phyloP scores from a whole-genome alignment of 1,140 invertebrate species.

The Procambarus clarkii region DNA sequence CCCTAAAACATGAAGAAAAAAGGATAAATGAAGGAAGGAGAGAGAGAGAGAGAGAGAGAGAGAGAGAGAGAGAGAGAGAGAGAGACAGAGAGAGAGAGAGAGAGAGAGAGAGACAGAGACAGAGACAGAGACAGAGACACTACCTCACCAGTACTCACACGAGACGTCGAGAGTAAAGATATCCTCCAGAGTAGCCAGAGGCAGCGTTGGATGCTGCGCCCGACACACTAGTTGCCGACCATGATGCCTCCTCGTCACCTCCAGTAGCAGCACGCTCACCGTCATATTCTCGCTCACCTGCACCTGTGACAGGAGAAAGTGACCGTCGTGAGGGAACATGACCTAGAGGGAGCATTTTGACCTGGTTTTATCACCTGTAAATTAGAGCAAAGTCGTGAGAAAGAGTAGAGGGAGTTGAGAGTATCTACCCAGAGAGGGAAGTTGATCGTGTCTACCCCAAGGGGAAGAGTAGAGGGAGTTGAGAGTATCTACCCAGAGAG shows the following conservation, averaged over 20 bases:
- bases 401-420: too few species aligned
- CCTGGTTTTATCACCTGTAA: too few species aligned
- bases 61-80: constrained; percentile 2
- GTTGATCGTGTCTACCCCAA: too few species aligned
- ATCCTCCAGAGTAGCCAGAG: constrained; percentile 48
- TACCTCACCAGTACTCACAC: constrained; percentile 34
- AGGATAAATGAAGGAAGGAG: background rate
- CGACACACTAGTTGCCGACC: constrained; percentile 65
- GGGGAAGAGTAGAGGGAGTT: too few species aligned
- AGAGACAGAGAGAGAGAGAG: background rate
- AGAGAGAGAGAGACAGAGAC: background rate
- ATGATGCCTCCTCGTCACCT: constrained; percentile 49
- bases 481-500: too few species aligned
- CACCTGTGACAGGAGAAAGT: constrained; percentile 17
- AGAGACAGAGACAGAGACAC: background rate
- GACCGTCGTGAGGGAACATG: background rate
- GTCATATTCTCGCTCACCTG: constrained; percentile 53
- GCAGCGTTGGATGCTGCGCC: constrained; percentile 61
- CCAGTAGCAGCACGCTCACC: constrained; percentile 42
- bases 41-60: constrained; percentile 2
- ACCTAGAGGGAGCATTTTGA: background rate
- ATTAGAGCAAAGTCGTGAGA: too few species aligned
- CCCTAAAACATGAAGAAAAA: too few species aligned
- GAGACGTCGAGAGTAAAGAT: constrained; percentile 67
- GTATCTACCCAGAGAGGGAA: too few species aligned